phyloP scores from a whole-genome alignment of 2,113 vertebrate genomes.

The Manacus vitellinus region DNA sequence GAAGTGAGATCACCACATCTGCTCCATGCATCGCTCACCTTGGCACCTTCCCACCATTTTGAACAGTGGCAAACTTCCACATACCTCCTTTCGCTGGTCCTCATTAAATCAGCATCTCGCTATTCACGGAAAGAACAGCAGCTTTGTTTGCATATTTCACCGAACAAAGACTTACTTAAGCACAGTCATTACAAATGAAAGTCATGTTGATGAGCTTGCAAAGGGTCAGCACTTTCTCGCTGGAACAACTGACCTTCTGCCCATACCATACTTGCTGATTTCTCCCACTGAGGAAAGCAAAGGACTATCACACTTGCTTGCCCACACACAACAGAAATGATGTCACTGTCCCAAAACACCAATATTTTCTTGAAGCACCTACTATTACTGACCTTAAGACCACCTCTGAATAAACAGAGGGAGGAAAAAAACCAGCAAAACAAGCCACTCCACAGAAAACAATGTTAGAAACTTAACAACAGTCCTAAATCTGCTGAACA shows the following conservation, averaged over 20 bases:
- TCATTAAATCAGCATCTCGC: conserved; percentile 46
- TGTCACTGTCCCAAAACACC: conserved; percentile 50
- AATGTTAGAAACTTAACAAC: conserved; percentile 48
- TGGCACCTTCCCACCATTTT: conserved; percentile 14
- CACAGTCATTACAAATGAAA: conserved; percentile 63
- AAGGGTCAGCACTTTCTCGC: conserved; percentile 62
- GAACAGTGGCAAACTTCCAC: conserved; percentile 8
- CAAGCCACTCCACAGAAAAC: background rate
- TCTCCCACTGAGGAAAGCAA: conserved; percentile 50
- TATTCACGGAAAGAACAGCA: conserved; percentile 18
- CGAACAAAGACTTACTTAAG: conserved; percentile 65
- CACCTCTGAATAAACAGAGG: conserved; percentile 61
- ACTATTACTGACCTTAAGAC: conserved; percentile 61
- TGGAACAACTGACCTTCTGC: conserved; percentile 60
- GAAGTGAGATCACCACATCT: background rate
- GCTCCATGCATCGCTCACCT: background rate
- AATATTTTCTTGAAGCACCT: conserved; percentile 61
- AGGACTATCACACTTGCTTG: conserved; percentile 46
- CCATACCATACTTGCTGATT: conserved; percentile 38
- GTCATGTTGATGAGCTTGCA: conserved; percentile 60
- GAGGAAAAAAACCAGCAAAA: background rate
- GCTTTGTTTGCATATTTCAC: conserved; percentile 65
- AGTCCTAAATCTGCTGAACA: conserved; percentile 42
- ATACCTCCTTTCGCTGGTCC: background rate
- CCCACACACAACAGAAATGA: conserved; percentile 59